These are phyloP conservation scores for Aplodontia rufa DNA, from an alignment of 2,113 vertebrate species.

Conservation along the genomic window DNA sequence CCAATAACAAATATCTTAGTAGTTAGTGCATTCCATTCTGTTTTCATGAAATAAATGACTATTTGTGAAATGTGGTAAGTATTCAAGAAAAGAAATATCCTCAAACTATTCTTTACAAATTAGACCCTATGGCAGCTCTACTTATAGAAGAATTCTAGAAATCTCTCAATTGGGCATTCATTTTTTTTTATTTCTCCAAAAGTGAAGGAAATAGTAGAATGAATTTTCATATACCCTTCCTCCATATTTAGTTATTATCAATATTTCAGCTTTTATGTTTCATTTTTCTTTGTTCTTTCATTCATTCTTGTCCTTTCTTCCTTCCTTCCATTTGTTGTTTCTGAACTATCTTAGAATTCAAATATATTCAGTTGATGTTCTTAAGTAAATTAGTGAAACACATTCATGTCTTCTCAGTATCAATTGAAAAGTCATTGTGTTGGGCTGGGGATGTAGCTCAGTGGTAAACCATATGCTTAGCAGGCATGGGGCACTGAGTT, in stretches of 20 bases:
- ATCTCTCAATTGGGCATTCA: background rate
- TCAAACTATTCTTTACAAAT: background rate
- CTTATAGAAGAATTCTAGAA: background rate
- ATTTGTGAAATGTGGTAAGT: background rate
- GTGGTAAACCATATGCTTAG: background rate
- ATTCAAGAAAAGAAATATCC: background rate
- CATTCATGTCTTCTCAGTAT: background rate
- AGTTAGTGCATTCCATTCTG: background rate
- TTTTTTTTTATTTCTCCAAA: slow-evolving; percentile 26
- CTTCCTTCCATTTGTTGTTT: background rate
- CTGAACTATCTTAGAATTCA: background rate
- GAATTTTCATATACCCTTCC: background rate
- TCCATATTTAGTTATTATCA: background rate
- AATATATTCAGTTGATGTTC: background rate
- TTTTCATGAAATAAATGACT: background rate
- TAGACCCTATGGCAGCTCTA: background rate
- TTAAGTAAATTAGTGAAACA: background rate
- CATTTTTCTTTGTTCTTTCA: background rate
- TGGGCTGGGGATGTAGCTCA: background rate
- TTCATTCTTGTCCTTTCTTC: background rate
- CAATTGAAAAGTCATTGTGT: background rate
- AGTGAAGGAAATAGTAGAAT: background rate
- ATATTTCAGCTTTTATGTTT: background rate
- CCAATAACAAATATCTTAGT: background rate
- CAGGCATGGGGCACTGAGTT: background rate